Conservation (phyloP, 2,888 invertebrate genomes). For the Willowsia nigromaculata region DNA sequence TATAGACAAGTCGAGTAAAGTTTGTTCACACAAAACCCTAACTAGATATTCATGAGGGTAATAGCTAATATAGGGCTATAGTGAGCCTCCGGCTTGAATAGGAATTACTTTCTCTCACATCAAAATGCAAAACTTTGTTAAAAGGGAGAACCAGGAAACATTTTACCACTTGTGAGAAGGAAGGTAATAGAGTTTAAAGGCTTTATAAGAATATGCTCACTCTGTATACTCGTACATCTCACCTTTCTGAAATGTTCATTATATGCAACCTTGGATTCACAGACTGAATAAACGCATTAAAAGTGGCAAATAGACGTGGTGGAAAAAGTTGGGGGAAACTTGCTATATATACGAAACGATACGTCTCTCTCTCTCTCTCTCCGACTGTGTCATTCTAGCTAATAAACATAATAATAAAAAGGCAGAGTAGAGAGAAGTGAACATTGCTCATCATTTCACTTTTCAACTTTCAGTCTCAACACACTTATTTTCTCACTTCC, state of each 20-base stretch:
- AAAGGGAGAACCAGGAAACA: background rate
- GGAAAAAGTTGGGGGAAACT: background rate
- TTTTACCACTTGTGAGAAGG: background rate
- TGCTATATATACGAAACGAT: background rate
- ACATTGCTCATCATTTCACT: constrained; percentile 31
- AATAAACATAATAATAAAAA: constrained; percentile 17
- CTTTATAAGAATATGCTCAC: background rate
- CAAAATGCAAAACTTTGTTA: constrained; percentile 60
- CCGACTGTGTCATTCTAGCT: constrained; percentile 12
- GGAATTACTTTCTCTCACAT: constrained; percentile 53
- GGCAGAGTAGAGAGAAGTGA: constrained; percentile 9
- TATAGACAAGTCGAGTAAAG: background rate
- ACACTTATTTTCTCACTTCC: background rate
- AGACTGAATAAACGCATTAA: constrained; percentile 44
- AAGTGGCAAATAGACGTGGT: background rate
- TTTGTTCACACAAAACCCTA: too few species aligned
- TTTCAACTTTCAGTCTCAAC: background rate
- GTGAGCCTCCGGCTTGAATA: constrained; percentile 51
- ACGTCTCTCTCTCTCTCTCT: background rate
- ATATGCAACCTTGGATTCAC: background rate
- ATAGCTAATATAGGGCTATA: too few species aligned
- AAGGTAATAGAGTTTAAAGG: background rate
- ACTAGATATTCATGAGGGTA: constrained; percentile 32
- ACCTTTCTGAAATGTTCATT: constrained; percentile 4
- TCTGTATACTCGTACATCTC: background rate